These are phyloP conservation scores for Agrilus biguttatus DNA, from an alignment of 2,888 invertebrate species.

Conservation along the genomic window DNA sequence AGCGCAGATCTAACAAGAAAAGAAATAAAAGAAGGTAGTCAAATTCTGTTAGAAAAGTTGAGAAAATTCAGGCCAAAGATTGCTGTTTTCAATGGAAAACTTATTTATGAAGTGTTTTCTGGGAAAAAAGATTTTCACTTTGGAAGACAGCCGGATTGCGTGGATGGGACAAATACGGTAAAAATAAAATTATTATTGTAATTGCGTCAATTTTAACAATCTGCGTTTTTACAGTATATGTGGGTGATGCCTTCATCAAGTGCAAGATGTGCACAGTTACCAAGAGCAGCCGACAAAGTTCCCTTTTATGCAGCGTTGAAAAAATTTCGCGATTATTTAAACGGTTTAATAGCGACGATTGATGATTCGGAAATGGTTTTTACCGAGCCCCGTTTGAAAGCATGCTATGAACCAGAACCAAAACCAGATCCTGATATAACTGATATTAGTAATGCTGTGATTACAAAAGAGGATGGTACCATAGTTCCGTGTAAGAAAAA, in stretches of 20 bases:
- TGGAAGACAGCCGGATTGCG: slow-evolving; percentile 85
- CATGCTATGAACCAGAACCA: slow-evolving; percentile 43
- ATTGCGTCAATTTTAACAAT: not conserved
- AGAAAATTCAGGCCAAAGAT: slow-evolving; percentile 89
- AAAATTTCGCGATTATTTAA: slow-evolving; percentile 87
- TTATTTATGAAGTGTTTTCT: slow-evolving; percentile 94
- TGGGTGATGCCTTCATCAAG: slow-evolving; percentile 99
- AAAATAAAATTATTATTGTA: slow-evolving; percentile 26
- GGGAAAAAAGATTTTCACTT: slow-evolving; percentile 96
- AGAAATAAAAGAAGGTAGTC: slow-evolving; percentile 88
- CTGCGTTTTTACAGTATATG: slow-evolving; percentile 58
- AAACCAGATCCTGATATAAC: slow-evolving; percentile 33
- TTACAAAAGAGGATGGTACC: slow-evolving; percentile 45
- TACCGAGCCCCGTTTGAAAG: slow-evolving; percentile 54
- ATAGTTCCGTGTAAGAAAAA: slow-evolving; percentile 70
- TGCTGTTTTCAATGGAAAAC: slow-evolving; percentile 96
- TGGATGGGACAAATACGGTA: slow-evolving; percentile 90
- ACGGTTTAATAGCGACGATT: slow-evolving; percentile 69
- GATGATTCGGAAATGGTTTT: slow-evolving; percentile 83
- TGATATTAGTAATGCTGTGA: slow-evolving; percentile 35
- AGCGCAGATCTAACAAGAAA: slow-evolving; percentile 88
- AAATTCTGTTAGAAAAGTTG: slow-evolving; percentile 77
- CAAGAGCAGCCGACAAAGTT: slow-evolving; percentile 95
- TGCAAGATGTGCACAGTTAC: slow-evolving; percentile 91
- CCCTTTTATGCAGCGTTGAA: slow-evolving; percentile 93